Conservation (phyloP, 37 sponge, comb jelly and placozoan genomes). For the Aphrocallistes beatrix region DNA sequence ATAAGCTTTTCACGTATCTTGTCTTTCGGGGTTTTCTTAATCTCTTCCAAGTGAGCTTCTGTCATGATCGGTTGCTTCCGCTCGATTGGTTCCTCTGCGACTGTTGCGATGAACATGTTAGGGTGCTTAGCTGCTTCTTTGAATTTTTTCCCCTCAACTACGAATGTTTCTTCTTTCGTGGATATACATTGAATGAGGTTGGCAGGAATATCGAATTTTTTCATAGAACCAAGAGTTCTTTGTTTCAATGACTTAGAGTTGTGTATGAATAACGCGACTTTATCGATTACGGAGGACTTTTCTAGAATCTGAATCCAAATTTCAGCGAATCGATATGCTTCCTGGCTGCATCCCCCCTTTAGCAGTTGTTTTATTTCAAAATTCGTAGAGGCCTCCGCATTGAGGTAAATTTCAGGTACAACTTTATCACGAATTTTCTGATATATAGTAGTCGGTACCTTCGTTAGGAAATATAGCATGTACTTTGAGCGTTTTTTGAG, state of each 20-base stretch:
- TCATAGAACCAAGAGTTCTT: background rate
- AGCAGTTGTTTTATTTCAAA: background rate
- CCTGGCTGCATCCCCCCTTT: background rate
- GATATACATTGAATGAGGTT: background rate
- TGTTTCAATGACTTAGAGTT: background rate
- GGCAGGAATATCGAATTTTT: background rate
- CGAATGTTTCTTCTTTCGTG: background rate
- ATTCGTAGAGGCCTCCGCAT: background rate
- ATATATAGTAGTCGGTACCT: background rate
- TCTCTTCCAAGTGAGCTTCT: background rate
- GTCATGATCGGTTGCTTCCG: background rate
- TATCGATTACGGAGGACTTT: background rate
- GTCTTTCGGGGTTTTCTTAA: background rate
- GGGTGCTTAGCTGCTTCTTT: background rate
- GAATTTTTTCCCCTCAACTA: background rate
- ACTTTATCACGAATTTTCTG: slow-evolving; percentile 14
- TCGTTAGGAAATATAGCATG: background rate
- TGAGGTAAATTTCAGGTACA: background rate
- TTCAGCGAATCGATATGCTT: background rate
- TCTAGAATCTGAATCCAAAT: slow-evolving; percentile 9
- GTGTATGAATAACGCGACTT: background rate
- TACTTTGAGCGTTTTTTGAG: background rate
- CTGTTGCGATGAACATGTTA: background rate
- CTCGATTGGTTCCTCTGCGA: background rate
- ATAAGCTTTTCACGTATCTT: background rate